phyloP scores from a whole-genome alignment of 2,113 vertebrate species.

The Arenaria interpres region DNA sequence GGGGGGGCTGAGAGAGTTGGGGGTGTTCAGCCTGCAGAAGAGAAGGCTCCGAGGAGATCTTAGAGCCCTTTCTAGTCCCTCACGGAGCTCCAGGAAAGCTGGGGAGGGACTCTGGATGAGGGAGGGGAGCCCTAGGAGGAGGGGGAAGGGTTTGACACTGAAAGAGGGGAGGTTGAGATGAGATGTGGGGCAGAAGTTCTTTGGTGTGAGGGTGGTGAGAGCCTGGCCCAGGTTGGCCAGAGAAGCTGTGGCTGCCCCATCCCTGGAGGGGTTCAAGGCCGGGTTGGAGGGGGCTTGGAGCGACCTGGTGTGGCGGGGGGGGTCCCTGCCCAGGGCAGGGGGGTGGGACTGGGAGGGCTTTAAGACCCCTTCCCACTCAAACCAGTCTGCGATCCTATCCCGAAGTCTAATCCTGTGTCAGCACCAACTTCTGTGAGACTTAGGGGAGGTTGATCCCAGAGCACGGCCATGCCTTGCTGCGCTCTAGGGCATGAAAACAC shows the following conservation, averaged over 20 bases:
- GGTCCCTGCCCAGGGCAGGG: not conserved
- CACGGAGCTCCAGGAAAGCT: not conserved
- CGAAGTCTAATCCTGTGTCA: not conserved
- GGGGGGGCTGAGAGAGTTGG: not conserved
- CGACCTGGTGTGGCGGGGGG: not conserved
- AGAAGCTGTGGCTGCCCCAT: not conserved
- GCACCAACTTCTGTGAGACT: not conserved
- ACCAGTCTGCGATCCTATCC: not conserved
- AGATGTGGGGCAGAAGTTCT: too few relatives aligned
- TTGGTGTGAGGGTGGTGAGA: too few relatives aligned
- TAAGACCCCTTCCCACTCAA: not conserved
- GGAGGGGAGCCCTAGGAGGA: not conserved
- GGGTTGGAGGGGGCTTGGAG: not conserved
- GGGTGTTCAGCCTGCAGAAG: not conserved
- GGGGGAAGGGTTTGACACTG: not conserved
- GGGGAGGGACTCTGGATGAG: not conserved
- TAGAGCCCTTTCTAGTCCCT: not conserved
- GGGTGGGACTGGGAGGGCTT: not conserved
- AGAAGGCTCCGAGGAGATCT: too few relatives aligned
- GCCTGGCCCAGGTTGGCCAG: not conserved
- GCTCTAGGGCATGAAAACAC: not conserved
- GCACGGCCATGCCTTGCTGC: accelerated
- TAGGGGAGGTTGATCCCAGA: not conserved
- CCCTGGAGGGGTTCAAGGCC: not conserved
- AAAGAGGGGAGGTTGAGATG: too few relatives aligned